These are phyloP conservation scores for Oasisia sp. DNA, from an alignment of 2,888 invertebrate species.

Conservation along the genomic window DNA sequence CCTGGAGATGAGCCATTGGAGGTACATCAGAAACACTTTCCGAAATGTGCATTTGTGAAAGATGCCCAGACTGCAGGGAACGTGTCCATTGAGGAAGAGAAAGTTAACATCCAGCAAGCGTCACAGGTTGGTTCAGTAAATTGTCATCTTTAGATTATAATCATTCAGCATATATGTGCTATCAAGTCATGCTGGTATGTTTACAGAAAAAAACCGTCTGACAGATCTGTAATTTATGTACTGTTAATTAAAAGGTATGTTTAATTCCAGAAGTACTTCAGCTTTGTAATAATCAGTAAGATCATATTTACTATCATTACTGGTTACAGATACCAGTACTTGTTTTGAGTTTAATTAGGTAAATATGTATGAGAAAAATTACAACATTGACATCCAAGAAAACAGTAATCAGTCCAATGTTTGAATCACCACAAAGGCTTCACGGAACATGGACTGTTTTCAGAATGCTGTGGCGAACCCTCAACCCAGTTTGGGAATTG, in stretches of 20 bases:
- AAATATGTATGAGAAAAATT: too few species aligned
- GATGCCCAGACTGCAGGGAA: not conserved
- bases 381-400: too few species aligned
- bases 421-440: not conserved
- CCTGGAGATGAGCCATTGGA: not conserved
- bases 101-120: not conserved
- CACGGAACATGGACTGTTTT: not conserved
- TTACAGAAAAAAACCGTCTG: not conserved
- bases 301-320: too few species aligned
- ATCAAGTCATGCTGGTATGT: not conserved
- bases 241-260: not conserved
- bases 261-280: not conserved
- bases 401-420: too few species aligned
- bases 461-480: not conserved
- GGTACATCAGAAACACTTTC: not conserved
- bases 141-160: not conserved
- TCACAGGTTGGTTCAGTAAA: not conserved
- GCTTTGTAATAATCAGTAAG: too few species aligned
- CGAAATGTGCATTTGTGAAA: not conserved
- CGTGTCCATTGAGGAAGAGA: not conserved
- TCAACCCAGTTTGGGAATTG: not conserved
- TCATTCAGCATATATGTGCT: not conserved
- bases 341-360: not conserved
- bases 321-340: too few species aligned
- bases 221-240: not conserved